These are phyloP conservation scores for Barypeithes pellucidus DNA, from an alignment of 2,888 invertebrate species.

Conservation along the genomic window DNA sequence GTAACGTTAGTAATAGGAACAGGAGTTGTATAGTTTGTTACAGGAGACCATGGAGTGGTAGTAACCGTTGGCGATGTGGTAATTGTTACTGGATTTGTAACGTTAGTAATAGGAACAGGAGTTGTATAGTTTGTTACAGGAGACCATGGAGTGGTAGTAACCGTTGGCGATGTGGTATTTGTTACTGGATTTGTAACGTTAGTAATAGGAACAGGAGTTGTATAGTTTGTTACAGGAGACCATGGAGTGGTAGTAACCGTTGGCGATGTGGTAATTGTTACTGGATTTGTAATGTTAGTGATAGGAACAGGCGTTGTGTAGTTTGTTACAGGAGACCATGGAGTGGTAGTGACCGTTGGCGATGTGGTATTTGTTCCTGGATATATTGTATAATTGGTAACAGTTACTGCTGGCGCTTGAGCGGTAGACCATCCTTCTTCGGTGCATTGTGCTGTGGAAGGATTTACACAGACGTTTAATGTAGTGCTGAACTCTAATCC, in stretches of 20 bases:
- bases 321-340: constrained; percentile 3
- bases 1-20: background rate
- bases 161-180: constrained; percentile 9
- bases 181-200: constrained; percentile 25
- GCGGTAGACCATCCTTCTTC: constrained; percentile 43
- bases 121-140: constrained; percentile 11
- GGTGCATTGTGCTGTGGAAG: constrained; percentile 32
- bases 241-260: background rate
- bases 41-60: background rate
- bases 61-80: constrained; percentile 1
- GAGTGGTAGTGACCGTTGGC: background rate
- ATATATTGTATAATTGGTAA: background rate
- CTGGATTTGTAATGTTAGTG: background rate
- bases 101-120: constrained; percentile 4
- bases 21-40: background rate
- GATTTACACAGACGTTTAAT: constrained; percentile 27
- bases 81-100: constrained; percentile 14
- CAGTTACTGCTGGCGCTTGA: constrained; percentile 1
- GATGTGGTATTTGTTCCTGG: background rate
- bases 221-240: constrained; percentile 14
- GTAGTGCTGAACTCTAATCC: constrained; percentile 30
- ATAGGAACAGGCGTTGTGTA: constrained; percentile 6
- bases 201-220: constrained; percentile 7
- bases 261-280: background rate
- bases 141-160: constrained; percentile 19